These are phyloP conservation scores for Clarias fuscus DNA, from an alignment of 2,797 vertebrate genomes.

Conservation along the genomic window DNA sequence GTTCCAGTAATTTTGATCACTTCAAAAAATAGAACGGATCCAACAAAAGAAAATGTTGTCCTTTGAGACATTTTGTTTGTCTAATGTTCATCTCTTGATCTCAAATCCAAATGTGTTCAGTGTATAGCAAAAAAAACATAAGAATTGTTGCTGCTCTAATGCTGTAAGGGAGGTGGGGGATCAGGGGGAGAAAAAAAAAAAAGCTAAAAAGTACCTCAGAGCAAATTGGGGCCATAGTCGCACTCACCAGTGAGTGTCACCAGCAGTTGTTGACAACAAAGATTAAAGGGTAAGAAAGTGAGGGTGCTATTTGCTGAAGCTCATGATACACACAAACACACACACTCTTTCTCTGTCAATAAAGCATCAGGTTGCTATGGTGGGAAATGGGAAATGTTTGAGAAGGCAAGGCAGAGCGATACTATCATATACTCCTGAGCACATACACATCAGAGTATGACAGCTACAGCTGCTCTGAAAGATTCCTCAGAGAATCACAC, in stretches of 20 bases:
- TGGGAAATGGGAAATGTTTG: slow-evolving; percentile 33
- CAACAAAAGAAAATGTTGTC: too few species aligned
- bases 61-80: too few species aligned
- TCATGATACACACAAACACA: not conserved
- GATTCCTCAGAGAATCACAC: slow-evolving; percentile 37
- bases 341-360: not conserved
- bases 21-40: too few species aligned
- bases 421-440: slow-evolving; percentile 28
- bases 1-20: too few species aligned
- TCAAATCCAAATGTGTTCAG: too few species aligned
- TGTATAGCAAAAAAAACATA: too few species aligned
- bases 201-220: not conserved
- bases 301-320: slow-evolving; percentile 18
- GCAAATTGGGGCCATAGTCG: not conserved
- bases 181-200: not conserved
- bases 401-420: slow-evolving; percentile 9
- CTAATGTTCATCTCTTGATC: too few species aligned
- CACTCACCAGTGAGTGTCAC: not conserved
- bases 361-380: slow-evolving; percentile 47
- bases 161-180: too few species aligned
- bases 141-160: too few species aligned
- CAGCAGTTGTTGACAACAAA: not conserved
- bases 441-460: slow-evolving; percentile 33
- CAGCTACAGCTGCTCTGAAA: slow-evolving; percentile 38
- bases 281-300: slow-evolving; percentile 8